Base-by-base conservation (phyloP, 2,888 invertebrate species). In the Julus scanicus region DNA sequence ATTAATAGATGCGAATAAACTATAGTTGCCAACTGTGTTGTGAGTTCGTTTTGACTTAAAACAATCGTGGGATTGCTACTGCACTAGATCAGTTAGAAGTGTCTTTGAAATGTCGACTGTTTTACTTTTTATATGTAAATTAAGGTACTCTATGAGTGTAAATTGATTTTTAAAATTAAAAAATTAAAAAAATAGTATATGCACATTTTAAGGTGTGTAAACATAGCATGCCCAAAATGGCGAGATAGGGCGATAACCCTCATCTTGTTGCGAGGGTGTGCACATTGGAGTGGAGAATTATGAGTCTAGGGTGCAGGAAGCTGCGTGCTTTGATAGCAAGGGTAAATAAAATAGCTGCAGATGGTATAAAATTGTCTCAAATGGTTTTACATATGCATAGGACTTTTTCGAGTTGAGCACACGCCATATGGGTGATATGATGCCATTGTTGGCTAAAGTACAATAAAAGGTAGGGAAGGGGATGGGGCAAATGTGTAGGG, bases 341-440 rank as follows among this genome's bases (percentile, higher is more conserved):
- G 80, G 80, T 80, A 80, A 80, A 80, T 80, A 80, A 80, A 80
- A 80, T 80, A 80, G 80, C 80, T 80, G 80, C 80, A 80, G 80
- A 80, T 80, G 80, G 80, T 37, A 80, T 80, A 80, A 80, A 80
- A 80, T 80, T 80, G 80, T 80, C 80, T 80, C 80, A 80, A 80
- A 80, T 80, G 80, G 80, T 80, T 80, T 80, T 80, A 80, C 80
- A 80, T 80, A 80, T 80, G 80, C 80, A 80, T 29, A 37, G 80
- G 80, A 80, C 37, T 80, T 37, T 29, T 37, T 15, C n/a, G 80
- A 80, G 85, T 39, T 85, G 48, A 85, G 85, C 85, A 85, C 85
- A 85, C 49, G 85, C 85, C 85, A 85, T 85, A 85, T 85, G 85
- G 85, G 29, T 85, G 85, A 85, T 85, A 80, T 80, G 85, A 20